Evolutionary conservation across 2,113 vertebrate genomes (phyloP).

Genomic region (Thamnaconus septentrionalis): DNA sequence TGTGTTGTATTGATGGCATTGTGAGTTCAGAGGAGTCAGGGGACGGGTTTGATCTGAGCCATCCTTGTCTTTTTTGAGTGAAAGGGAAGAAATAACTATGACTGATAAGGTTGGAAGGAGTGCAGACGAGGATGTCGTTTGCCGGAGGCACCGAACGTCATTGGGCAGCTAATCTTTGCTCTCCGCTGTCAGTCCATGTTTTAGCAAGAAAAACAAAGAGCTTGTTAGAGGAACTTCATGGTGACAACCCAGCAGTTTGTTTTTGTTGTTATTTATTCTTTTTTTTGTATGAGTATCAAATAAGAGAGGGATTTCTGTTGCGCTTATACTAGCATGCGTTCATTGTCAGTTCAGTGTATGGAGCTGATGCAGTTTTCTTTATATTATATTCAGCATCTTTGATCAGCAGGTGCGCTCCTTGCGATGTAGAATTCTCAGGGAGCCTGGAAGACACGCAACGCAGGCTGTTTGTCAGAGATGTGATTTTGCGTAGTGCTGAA

Average conservation of each 20-base stretch:
- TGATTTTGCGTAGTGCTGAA: too few relatives aligned
- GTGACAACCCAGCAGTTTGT: neutral
- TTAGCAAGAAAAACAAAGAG: conserved; percentile 15
- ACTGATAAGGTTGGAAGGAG: conserved; percentile 29
- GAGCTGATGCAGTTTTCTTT: neutral
- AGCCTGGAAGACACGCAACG: too few relatives aligned
- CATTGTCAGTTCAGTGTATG: neutral
- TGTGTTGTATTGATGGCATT: too few relatives aligned
- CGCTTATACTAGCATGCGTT: neutral
- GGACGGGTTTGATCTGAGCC: conserved; percentile 19
- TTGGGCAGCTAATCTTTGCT: conserved; percentile 7
- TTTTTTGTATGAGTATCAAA: neutral
- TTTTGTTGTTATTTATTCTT: neutral
- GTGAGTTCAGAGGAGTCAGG: conserved; percentile 22
- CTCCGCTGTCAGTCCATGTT: conserved; percentile 3
- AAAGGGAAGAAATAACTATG: conserved; percentile 14
- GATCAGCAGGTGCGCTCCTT: too few relatives aligned
- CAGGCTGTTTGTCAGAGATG: too few relatives aligned
- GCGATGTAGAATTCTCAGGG: too few relatives aligned
- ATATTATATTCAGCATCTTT: too few relatives aligned
- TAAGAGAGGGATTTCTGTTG: neutral
- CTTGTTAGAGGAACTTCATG: neutral
- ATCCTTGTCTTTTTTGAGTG: conserved; percentile 18
- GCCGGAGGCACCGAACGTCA: conserved; percentile 13
- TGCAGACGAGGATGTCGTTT: conserved; percentile 31